Conservation (phyloP, 1,140 invertebrate species). For the Notospermus geniculatus region DNA sequence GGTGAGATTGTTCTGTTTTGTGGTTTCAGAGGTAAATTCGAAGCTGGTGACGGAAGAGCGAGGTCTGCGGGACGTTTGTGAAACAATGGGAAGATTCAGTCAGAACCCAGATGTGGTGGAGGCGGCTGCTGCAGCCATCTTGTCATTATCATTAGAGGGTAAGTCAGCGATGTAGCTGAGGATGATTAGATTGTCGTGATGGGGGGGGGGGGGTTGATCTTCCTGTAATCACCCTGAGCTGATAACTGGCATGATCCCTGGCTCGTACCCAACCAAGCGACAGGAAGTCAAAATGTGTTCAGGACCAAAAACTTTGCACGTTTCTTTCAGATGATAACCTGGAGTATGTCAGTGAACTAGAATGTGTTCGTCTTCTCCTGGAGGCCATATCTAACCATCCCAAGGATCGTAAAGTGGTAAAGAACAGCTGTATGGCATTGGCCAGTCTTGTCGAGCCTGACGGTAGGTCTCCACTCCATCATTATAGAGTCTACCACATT, state of each 20-base stretch:
- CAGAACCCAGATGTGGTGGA: slow-evolving; percentile 38
- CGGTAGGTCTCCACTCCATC: slow-evolving; percentile 31
- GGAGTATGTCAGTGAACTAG: slow-evolving; percentile 34
- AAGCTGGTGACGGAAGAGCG: slow-evolving; percentile 34
- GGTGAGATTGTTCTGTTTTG: too few relatives aligned
- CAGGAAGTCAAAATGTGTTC: not conserved
- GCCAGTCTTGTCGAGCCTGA: slow-evolving; percentile 47
- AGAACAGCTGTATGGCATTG: slow-evolving; percentile 48
- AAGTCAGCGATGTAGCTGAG: slow-evolving; percentile 6
- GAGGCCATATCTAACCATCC: slow-evolving; percentile 38
- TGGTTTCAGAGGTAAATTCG: slow-evolving; percentile 40
- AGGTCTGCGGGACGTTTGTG: slow-evolving; percentile 38
- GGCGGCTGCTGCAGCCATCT: slow-evolving; percentile 40
- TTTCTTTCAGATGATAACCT: slow-evolving; percentile 42
- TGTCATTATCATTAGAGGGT: slow-evolving; percentile 49
- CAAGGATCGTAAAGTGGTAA: slow-evolving; percentile 47
- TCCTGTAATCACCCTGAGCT: too few relatives aligned
- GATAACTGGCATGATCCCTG: too few relatives aligned
- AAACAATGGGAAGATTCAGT: slow-evolving; percentile 35
- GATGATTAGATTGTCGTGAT: too few relatives aligned
- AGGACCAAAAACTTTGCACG: not conserved
- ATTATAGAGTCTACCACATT: not conserved
- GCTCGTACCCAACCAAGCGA: not conserved
- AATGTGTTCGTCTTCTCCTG: slow-evolving; percentile 41
- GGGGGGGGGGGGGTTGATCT: too few relatives aligned